These are phyloP conservation scores for Caiman crocodilus DNA, from an alignment of 2,797 vertebrate genomes.

Conservation along the genomic window DNA sequence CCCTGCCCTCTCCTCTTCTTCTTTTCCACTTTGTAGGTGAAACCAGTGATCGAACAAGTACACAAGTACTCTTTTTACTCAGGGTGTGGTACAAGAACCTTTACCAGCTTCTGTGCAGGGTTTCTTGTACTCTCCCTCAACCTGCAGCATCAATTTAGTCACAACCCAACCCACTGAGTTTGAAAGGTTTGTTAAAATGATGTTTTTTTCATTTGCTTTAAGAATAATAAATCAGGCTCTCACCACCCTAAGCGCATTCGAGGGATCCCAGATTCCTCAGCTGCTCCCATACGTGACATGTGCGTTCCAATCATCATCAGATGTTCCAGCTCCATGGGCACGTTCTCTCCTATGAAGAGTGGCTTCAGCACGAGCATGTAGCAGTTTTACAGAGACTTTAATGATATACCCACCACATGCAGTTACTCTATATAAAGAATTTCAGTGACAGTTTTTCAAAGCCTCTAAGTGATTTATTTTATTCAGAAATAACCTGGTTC, in stretches of 20 bases:
- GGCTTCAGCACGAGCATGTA: background rate
- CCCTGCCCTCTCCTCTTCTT: background rate
- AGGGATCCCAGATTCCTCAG: background rate
- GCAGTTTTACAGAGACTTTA: slow-evolving; percentile 15
- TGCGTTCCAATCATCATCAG: background rate
- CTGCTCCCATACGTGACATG: background rate
- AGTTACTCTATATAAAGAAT: background rate
- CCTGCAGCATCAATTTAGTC: background rate
- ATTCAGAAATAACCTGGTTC: background rate
- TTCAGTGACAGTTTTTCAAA: background rate
- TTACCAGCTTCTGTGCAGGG: background rate
- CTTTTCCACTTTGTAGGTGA: background rate
- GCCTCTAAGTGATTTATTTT: slow-evolving; percentile 3
- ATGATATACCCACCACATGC: background rate
- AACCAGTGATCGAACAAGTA: background rate
- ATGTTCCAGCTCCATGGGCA: background rate
- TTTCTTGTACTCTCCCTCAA: background rate
- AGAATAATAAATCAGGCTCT: background rate
- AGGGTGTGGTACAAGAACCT: background rate
- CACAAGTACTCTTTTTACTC: background rate
- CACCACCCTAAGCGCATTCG: background rate
- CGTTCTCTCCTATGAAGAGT: background rate
- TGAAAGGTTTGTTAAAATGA: background rate
- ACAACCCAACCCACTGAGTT: background rate
- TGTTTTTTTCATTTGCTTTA: background rate